Percentiles rank a stretch among this genome's conserved stretches.
Conservation (phyloP, 2,797 vertebrate species). For the Botia almorhae region DNA sequence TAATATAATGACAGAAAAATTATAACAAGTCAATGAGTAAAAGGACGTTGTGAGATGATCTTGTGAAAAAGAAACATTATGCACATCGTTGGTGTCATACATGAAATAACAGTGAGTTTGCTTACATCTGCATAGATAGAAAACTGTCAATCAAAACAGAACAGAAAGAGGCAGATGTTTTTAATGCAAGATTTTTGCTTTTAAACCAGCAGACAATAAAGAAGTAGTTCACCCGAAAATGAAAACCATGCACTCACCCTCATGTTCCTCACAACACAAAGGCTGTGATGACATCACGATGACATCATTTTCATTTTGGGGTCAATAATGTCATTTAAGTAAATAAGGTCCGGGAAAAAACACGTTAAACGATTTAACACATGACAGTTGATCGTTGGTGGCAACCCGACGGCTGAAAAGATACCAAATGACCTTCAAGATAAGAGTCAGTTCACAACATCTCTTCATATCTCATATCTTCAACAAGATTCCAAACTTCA, state of each 20-base stretch:
- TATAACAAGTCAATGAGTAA: not conserved
- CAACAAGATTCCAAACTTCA: no score
- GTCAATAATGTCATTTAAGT: not conserved
- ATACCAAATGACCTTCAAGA: conserved; percentile 1
- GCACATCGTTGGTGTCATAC: not conserved
- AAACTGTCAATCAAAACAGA: not conserved
- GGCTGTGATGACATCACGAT: not conserved
- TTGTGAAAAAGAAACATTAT: not conserved
- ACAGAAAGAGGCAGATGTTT: not conserved
- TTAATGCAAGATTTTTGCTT: not conserved
- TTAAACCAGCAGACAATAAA: not conserved
- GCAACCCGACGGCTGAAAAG: not conserved
- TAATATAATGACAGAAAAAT: not conserved
- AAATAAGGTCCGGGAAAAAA: no score
- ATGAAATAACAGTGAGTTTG: not conserved
- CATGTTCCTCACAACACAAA: not conserved
- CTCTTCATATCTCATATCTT: no score
- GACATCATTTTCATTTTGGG: not conserved
- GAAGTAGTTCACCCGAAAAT: not conserved
- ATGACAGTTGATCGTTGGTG: not conserved
- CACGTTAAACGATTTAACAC: no score
- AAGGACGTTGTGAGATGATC: not conserved
- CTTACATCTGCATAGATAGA: conserved; percentile 2
- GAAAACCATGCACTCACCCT: not conserved
- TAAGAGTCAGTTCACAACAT: not conserved